These are phyloP conservation scores for Andricus grossulariae DNA, from an alignment of 1,140 invertebrate species.

Conservation along the genomic window DNA sequence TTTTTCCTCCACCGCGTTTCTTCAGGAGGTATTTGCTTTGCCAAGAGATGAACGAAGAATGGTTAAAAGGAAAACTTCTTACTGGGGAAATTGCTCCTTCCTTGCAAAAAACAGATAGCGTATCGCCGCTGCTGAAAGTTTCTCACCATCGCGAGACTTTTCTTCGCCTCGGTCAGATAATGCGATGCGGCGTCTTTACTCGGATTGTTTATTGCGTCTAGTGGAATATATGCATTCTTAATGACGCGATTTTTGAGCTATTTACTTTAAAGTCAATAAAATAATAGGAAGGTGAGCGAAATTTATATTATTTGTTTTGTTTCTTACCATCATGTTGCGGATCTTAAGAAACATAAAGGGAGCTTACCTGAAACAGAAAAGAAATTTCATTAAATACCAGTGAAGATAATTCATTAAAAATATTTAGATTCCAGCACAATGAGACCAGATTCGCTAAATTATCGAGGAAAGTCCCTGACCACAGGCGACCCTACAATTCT, in stretches of 20 bases:
- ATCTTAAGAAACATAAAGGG: neutral
- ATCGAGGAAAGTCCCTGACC: neutral
- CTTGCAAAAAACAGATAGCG: conserved; percentile 23
- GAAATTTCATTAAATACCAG: neutral
- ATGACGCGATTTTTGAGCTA: neutral
- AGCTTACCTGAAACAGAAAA: conserved; percentile 26
- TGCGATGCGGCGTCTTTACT: neutral
- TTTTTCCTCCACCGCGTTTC: neutral
- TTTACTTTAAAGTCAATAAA: neutral
- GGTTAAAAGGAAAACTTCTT: conserved; percentile 26
- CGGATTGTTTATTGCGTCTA: conserved; percentile 5
- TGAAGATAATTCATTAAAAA: neutral
- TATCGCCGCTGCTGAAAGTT: neutral
- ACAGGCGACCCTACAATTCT: conserved; percentile 34
- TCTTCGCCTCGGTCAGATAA: conserved; percentile 6
- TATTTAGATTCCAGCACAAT: neutral
- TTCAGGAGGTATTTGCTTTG: neutral
- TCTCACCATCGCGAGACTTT: conserved; percentile 3
- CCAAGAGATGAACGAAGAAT: neutral
- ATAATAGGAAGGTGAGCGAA: too few relatives aligned
- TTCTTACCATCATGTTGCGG: neutral
- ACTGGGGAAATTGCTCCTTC: conserved; percentile 3
- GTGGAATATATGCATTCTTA: conserved; percentile 1
- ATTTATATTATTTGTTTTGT: neutral
- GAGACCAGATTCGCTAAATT: neutral